Conservation (phyloP, 2,888 invertebrate genomes). For the Trichopria drosophilae region DNA sequence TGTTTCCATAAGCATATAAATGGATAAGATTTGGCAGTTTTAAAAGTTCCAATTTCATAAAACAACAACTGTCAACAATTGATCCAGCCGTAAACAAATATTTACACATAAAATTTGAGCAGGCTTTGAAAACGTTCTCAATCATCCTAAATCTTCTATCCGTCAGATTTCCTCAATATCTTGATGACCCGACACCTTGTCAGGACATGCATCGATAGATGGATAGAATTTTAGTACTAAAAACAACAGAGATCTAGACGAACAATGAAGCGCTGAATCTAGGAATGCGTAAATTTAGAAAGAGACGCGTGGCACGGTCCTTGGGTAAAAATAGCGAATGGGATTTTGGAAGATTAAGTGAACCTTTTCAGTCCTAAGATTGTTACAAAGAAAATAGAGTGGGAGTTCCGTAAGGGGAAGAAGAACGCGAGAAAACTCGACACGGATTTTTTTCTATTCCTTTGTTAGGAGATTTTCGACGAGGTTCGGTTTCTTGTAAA, state of each 20-base stretch:
- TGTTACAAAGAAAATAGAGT: constrained; percentile 4
- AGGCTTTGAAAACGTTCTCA: constrained; percentile 33
- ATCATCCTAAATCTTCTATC: constrained; percentile 31
- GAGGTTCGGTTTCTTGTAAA: neutral
- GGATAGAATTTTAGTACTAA: neutral
- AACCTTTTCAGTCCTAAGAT: neutral
- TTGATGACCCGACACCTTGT: constrained; percentile 28
- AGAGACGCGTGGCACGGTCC: constrained; percentile 10
- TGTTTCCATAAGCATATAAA: too few relatives aligned
- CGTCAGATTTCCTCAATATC: constrained; percentile 29
- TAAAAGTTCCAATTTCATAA: too few relatives aligned
- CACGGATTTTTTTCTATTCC: neutral
- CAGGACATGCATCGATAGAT: constrained; percentile 4
- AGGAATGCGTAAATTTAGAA: constrained; percentile 5
- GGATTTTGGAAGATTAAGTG: constrained; percentile 14
- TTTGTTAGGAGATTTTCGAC: constrained; percentile 2
- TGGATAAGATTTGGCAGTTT: too few relatives aligned
- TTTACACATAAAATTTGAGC: too few relatives aligned
- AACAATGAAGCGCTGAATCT: neutral
- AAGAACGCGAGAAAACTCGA: constrained; percentile 1
- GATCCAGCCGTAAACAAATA: too few relatives aligned
- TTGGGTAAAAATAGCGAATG: constrained; percentile 3
- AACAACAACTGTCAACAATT: too few relatives aligned
- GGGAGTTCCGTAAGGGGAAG: constrained; percentile 3
- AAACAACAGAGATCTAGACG: constrained; percentile 8